Conservation (phyloP, 2,888 invertebrate species). For the Ennomos fuscantarius region DNA sequence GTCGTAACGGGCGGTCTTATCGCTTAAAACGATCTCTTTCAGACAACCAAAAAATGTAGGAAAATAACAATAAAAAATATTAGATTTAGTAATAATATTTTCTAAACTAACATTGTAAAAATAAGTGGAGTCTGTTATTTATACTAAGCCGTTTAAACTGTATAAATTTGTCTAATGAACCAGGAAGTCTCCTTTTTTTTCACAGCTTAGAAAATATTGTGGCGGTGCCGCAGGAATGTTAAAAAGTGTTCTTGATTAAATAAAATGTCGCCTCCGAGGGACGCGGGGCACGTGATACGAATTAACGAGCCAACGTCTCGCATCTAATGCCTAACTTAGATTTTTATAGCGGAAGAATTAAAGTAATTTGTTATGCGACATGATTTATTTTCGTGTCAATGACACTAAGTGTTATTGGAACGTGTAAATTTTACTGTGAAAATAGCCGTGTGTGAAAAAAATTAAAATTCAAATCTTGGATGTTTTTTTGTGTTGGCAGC, state of each 20-base stretch:
- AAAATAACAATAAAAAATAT: too few species aligned
- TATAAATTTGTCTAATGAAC: conserved; percentile 37
- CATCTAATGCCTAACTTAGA: conserved; percentile 31
- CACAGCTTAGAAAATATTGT: conserved; percentile 62
- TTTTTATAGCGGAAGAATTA: conserved; percentile 44
- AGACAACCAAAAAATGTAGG: too few species aligned
- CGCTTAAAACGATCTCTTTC: too few species aligned
- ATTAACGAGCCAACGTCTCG: conserved; percentile 46
- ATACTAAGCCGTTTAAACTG: conserved; percentile 15
- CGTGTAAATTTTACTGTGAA: background rate
- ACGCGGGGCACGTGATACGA: conserved; percentile 66
- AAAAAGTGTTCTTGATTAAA: conserved; percentile 83
- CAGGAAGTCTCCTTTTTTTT: conserved; percentile 55
- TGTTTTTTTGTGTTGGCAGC: too few species aligned
- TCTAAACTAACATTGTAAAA: too few species aligned
- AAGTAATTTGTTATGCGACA: conserved; percentile 38
- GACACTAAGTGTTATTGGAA: conserved; percentile 25
- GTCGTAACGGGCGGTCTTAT: too few species aligned
- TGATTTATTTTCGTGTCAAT: conserved; percentile 36
- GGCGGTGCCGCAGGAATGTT: conserved; percentile 69
- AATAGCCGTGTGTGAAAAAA: background rate
- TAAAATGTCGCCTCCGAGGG: conserved; percentile 72
- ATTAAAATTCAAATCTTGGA: background rate
- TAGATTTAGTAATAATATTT: too few species aligned
- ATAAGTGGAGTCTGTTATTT: background rate